A percentile compares a stretch with the other conserved stretches of the same genome.
These are phyloP conservation scores for Pandion haliaetus DNA, from an alignment of 2,113 vertebrate species.

Conservation along the genomic window DNA sequence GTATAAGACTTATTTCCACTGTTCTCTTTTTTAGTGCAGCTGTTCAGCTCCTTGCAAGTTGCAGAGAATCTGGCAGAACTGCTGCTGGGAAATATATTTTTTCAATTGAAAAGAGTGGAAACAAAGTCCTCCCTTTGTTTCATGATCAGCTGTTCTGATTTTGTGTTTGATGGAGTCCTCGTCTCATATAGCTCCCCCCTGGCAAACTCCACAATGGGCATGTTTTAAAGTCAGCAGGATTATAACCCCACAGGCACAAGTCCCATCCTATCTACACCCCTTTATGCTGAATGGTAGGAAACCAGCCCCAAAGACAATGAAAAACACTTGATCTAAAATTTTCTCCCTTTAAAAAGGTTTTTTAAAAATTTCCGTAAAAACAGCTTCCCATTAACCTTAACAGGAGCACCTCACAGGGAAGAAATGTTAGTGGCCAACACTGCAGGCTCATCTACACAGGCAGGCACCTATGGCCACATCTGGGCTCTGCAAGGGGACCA, in stretches of 20 bases:
- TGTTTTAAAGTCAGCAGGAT: background rate
- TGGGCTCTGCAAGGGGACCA: fast-evolving
- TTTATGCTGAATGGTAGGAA: background rate
- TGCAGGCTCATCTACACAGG: background rate
- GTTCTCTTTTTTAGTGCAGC: background rate
- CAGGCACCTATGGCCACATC: fast-evolving
- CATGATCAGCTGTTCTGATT: background rate
- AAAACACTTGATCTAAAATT: background rate
- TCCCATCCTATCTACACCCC: background rate
- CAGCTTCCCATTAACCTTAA: background rate
- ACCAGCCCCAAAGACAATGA: background rate
- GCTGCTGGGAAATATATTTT: background rate
- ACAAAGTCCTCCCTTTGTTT: background rate
- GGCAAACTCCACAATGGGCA: background rate
- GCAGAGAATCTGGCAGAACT: background rate
- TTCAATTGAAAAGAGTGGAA: background rate
- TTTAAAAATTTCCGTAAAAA: background rate
- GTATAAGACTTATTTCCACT: background rate
- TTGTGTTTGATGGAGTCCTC: background rate
- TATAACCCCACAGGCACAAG: background rate
- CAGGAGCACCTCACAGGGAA: background rate
- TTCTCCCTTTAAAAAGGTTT: background rate
- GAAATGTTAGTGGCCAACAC: background rate
- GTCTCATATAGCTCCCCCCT: background rate
- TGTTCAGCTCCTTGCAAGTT: background rate